Evolutionary conservation across 2,888 invertebrate genomes (phyloP).

Genomic region (Chymomyza amoena): DNA sequence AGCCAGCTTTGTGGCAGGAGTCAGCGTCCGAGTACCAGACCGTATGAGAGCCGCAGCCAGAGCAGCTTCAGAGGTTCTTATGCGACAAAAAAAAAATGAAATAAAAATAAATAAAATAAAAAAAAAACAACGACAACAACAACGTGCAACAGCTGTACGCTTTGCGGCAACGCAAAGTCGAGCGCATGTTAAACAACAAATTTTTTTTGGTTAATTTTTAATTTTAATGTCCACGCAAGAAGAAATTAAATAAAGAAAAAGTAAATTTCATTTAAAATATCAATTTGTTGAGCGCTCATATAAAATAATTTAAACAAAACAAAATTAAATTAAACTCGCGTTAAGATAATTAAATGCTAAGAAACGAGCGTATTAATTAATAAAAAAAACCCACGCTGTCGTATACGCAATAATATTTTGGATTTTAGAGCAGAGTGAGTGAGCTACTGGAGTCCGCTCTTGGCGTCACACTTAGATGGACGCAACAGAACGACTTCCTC

Average conservation of each 20-base stretch:
- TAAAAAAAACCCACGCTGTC: neutral
- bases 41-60: too few relatives aligned
- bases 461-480: too few relatives aligned
- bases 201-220: neutral
- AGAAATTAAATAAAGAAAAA: neutral
- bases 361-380: neutral
- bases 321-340: neutral
- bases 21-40: too few relatives aligned
- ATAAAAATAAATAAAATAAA: too few relatives aligned
- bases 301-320: neutral
- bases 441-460: too few relatives aligned
- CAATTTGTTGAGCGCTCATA: neutral
- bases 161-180: neutral
- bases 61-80: too few relatives aligned
- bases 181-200: neutral
- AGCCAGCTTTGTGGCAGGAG: neutral
- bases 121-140: neutral
- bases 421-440: neutral
- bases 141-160: neutral
- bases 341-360: too few relatives aligned
- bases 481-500: too few relatives aligned
- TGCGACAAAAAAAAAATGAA: too few relatives aligned
- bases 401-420: neutral
- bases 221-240: neutral
- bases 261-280: neutral